phyloP scores from a whole-genome alignment of 2,888 invertebrate species.

The Tiliacea aurago region DNA sequence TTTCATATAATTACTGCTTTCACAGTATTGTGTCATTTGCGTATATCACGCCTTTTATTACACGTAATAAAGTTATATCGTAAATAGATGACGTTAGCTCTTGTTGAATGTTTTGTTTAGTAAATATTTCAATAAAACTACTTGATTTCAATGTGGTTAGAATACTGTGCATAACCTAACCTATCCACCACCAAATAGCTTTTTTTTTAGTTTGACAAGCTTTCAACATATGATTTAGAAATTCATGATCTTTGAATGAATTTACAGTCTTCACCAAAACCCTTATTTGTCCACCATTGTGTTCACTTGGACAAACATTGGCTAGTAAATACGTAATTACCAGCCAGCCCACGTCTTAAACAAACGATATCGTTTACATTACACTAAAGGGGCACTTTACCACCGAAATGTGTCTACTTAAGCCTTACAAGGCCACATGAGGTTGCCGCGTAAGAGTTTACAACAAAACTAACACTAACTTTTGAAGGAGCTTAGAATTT shows the following conservation, averaged over 20 bases:
- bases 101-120: background rate
- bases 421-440: conserved; percentile 49
- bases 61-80: background rate
- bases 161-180: background rate
- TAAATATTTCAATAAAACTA: background rate
- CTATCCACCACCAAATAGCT: background rate
- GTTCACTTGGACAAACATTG: conserved; percentile 37
- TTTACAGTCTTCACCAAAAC: background rate
- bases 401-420: conserved; percentile 53
- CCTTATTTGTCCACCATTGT: conserved; percentile 31
- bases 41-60: background rate
- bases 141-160: background rate
- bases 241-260: background rate
- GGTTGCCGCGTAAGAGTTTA: conserved; percentile 45
- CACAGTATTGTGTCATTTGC: conserved; percentile 8
- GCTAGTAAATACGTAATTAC: conserved; percentile 49
- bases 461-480: conserved; percentile 51
- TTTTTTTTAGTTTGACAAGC: background rate
- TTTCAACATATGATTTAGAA: background rate
- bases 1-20: conserved; percentile 17
- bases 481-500: conserved; percentile 62
- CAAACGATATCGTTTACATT: conserved; percentile 53
- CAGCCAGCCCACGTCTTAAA: conserved; percentile 56
- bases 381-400: conserved; percentile 48
- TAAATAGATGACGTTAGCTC: background rate